Percentiles rank a stretch among this genome's conserved stretches.
These are phyloP conservation scores for Linnaemya tessellans DNA, from an alignment of 2,888 invertebrate species.

Conservation along the genomic window DNA sequence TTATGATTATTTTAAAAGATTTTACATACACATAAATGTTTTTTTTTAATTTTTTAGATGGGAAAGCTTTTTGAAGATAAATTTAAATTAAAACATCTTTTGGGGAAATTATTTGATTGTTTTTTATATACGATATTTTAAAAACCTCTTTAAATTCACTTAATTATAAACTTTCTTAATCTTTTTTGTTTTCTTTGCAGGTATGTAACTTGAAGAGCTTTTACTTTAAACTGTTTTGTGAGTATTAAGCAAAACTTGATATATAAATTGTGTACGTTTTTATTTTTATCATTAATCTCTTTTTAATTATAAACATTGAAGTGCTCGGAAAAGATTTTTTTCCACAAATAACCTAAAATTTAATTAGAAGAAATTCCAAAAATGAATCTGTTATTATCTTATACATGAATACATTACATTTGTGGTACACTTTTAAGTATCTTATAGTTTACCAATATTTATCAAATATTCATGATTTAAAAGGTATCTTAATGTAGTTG, in stretches of 20 bases:
- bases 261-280: too few relatives aligned
- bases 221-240: not conserved
- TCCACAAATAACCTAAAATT: too few relatives aligned
- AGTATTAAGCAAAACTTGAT: slow-evolving; percentile 7
- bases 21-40: not conserved
- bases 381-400: too few relatives aligned
- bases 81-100: not conserved
- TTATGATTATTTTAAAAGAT: slow-evolving; percentile 22
- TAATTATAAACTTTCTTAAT: not conserved
- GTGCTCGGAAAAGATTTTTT: too few relatives aligned
- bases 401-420: too few relatives aligned
- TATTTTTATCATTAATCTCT: not conserved
- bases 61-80: not conserved
- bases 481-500: too few relatives aligned
- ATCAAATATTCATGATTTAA: too few relatives aligned
- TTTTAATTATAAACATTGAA: not conserved
- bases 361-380: too few relatives aligned
- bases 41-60: not conserved
- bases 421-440: too few relatives aligned
- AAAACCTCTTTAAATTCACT: not conserved
- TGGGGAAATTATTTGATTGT: not conserved
- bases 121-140: not conserved
- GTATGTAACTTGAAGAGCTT: slow-evolving; percentile 25
- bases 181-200: slow-evolving; percentile 27
- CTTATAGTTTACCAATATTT: too few relatives aligned